phyloP scores from a whole-genome alignment of 2,888 invertebrate species.

The Chalcis sispes region DNA sequence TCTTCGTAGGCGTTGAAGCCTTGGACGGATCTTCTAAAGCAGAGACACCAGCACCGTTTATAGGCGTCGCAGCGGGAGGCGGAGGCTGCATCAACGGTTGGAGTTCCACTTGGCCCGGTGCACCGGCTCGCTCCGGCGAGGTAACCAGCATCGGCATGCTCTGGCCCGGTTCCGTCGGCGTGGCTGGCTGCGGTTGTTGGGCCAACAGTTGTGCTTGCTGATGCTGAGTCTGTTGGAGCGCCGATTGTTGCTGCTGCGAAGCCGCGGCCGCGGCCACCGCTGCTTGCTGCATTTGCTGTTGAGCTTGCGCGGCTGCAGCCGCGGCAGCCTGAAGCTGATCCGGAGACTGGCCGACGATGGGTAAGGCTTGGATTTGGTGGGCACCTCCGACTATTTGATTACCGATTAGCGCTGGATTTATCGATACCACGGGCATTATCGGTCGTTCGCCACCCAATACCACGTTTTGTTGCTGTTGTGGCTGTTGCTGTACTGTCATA shows the following conservation, averaged over 20 bases:
- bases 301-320: constrained; percentile 57
- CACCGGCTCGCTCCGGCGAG: constrained; percentile 65
- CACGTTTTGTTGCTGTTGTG: constrained; percentile 73
- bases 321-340: constrained; percentile 65
- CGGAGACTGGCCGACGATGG: constrained; percentile 66
- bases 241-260: constrained; percentile 64
- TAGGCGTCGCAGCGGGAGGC: constrained; percentile 62
- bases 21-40: no score
- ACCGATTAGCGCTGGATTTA: constrained; percentile 74
- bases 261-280: constrained; percentile 62
- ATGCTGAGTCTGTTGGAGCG: constrained; percentile 64
- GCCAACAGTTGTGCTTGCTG: constrained; percentile 65
- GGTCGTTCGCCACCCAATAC: constrained; percentile 77
- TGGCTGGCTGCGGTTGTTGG: constrained; percentile 65
- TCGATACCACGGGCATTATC: constrained; percentile 83
- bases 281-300: constrained; percentile 61
- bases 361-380: constrained; percentile 68
- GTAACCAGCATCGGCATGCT: constrained; percentile 61
- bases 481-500: constrained; percentile 76
- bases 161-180: constrained; percentile 60
- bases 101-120: constrained; percentile 58
- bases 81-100: constrained; percentile 59
- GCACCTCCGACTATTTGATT: constrained; percentile 70
- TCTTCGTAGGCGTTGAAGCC: constrained; percentile 64
- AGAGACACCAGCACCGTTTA: constrained; percentile 47